These are phyloP conservation scores for Dynastes tityus DNA, from an alignment of 2,888 invertebrate genomes.

Conservation along the genomic window DNA sequence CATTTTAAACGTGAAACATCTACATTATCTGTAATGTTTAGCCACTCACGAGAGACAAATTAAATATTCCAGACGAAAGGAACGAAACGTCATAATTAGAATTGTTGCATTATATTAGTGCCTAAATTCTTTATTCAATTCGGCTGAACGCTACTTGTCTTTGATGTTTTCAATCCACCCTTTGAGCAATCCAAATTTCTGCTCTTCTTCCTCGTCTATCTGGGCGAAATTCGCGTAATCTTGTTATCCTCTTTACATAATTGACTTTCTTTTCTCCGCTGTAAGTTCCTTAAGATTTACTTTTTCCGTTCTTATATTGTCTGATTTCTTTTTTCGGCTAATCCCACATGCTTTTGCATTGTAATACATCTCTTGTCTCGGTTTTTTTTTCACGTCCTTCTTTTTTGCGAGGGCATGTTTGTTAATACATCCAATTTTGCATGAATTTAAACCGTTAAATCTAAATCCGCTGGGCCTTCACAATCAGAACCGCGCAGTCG, in stretches of 20 bases:
- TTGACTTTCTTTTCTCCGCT: background rate
- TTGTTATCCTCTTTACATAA: conserved; percentile 1
- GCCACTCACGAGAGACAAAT: background rate
- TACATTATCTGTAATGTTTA: background rate
- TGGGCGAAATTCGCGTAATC: conserved; percentile 7
- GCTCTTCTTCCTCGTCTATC: background rate
- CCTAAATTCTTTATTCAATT: conserved; percentile 13
- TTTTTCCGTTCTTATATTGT: background rate
- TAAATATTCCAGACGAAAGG: background rate
- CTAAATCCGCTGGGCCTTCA: background rate
- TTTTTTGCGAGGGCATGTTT: too few species aligned
- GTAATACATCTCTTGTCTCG: background rate
- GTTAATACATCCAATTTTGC: too few species aligned
- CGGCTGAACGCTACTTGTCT: conserved; percentile 8
- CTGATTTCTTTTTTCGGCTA: background rate
- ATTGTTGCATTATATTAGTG: background rate
- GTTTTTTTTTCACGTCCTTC: background rate
- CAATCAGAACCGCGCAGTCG: background rate
- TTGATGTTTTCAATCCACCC: conserved; percentile 17
- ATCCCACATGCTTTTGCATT: background rate
- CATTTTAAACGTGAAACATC: background rate
- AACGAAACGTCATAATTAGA: background rate
- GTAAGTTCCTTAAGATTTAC: conserved; percentile 5
- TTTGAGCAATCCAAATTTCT: conserved; percentile 14
- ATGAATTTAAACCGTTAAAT: too few species aligned